These are phyloP conservation scores for Pempheris klunzingeri DNA, from an alignment of 2,797 vertebrate species.

Conservation along the genomic window DNA sequence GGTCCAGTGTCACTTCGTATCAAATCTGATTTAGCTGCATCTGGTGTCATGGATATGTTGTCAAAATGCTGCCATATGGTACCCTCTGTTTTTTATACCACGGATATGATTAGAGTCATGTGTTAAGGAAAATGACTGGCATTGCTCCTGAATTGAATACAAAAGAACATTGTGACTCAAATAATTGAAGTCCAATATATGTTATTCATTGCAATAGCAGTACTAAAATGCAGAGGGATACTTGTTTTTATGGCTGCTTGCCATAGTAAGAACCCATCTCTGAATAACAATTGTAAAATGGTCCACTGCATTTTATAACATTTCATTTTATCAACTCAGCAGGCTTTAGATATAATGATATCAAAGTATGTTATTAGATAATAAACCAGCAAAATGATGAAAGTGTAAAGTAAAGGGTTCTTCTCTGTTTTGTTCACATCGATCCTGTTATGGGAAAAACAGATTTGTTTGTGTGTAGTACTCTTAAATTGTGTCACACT, in stretches of 20 bases:
- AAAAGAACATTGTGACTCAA: conserved; percentile 36
- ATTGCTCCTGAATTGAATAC: conserved; percentile 25
- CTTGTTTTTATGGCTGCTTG: conserved; percentile 26
- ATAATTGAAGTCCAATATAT: conserved; percentile 14
- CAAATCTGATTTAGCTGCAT: conserved; percentile 65
- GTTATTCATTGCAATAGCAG: conserved; percentile 13
- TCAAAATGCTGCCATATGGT: conserved; percentile 60
- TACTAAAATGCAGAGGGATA: not conserved
- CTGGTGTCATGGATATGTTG: conserved; percentile 60
- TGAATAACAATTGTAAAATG: conserved; percentile 53
- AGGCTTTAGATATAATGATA: conserved; percentile 36
- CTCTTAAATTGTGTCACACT: not conserved
- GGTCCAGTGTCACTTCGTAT: conserved; percentile 76
- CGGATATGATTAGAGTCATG: conserved; percentile 43
- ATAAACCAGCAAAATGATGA: conserved; percentile 15
- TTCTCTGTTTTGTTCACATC: conserved; percentile 4
- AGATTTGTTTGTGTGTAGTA: conserved; percentile 1
- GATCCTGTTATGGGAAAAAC: not conserved
- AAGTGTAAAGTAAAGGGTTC: not conserved
- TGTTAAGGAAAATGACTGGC: conserved; percentile 33
- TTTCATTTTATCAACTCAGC: conserved; percentile 45
- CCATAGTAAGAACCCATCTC: conserved; percentile 38
- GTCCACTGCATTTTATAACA: conserved; percentile 42
- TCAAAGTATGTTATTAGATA: conserved; percentile 30
- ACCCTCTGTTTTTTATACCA: conserved; percentile 23